Conservation (phyloP, 2,888 invertebrate species). For the Pammene fasciana region DNA sequence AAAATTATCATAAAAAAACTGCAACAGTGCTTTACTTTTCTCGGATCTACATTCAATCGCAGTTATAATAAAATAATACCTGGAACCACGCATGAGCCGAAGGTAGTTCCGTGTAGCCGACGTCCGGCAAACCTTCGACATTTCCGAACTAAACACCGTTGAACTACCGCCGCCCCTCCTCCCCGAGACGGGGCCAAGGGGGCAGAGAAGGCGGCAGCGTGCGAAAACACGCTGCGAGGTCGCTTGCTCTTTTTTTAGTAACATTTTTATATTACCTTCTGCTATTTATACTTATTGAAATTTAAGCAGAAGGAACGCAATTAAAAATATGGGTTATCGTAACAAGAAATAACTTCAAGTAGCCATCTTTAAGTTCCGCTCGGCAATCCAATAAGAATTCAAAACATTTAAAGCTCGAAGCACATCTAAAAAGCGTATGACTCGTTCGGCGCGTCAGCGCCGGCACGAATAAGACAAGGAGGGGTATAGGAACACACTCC, state of each 20-base stretch:
- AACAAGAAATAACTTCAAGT: constrained; percentile 78
- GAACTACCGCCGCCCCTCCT: constrained; percentile 57
- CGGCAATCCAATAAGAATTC: constrained; percentile 78
- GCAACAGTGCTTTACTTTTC: constrained; percentile 26
- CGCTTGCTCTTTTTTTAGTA: constrained; percentile 76
- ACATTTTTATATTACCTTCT: constrained; percentile 64
- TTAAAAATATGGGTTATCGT: constrained; percentile 80
- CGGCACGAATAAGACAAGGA: constrained; percentile 60
- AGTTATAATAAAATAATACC: constrained; percentile 70
- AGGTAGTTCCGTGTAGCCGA: constrained; percentile 80
- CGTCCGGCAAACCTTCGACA: constrained; percentile 82
- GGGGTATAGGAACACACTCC: constrained; percentile 68
- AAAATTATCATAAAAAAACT: background rate
- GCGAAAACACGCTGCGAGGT: constrained; percentile 73
- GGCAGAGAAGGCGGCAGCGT: constrained; percentile 52
- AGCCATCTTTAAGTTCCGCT: constrained; percentile 77
- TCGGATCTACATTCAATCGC: constrained; percentile 56
- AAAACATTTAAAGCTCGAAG: constrained; percentile 67
- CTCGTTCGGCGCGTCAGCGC: constrained; percentile 58
- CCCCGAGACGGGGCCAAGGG: constrained; percentile 37
- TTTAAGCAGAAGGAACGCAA: constrained; percentile 74
- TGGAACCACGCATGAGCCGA: constrained; percentile 74
- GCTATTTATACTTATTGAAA: constrained; percentile 81
- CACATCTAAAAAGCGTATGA: constrained; percentile 57
- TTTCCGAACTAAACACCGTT: constrained; percentile 74